Evolutionary conservation across 2,888 invertebrate species (phyloP), one percentile per base, ranked within the genome.

Genomic region (Rosalia funebris): DNA sequence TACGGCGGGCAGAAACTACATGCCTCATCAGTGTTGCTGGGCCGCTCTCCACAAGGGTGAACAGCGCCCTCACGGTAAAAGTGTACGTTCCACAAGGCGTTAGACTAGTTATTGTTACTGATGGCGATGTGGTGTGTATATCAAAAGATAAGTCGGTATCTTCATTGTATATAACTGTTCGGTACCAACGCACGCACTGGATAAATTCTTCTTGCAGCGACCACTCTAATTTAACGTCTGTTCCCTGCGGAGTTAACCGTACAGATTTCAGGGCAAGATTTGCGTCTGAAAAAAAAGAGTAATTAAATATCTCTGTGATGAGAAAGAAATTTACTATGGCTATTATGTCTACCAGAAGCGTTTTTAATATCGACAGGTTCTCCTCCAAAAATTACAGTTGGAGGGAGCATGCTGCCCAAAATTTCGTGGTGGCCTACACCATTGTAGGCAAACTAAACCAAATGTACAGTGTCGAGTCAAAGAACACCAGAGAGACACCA

Each of bases 11-110:
- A 11, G 34, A n/a, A 25, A 7, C 7, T 7, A 3, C 7, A 25
- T 25, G 25, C 7, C 7, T 7, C 25, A 25, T 7, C 25, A 25
- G 7, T 2, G 11, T 31, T 14, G 48, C 7, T 9, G 63, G 63
- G 12, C 63, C 63, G 2, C 56, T n/a, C n/a, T 60, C 47, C 2
- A 9, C 11, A 10, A 55, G 32, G 12, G 17, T 20, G 17, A 56
- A 60, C 37, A 60, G 10, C 9, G 58, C 58, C 9, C 55, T 60
- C 1, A 63, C 45, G 17, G 57, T 52, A 9, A 61, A 61, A 11
- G 11, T 9, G 37, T 63, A 63, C 3, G 11, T 45, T n/a, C 36
- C 54, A 47, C 65, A 65, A 15, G 55, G 54, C 7, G 46, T 55
- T 17, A 61, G 25, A 7, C 19, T 14, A 25, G 15, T 25, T 1